Conservation (phyloP, 2,113 vertebrate species). For the Bostrychus sinensis region DNA sequence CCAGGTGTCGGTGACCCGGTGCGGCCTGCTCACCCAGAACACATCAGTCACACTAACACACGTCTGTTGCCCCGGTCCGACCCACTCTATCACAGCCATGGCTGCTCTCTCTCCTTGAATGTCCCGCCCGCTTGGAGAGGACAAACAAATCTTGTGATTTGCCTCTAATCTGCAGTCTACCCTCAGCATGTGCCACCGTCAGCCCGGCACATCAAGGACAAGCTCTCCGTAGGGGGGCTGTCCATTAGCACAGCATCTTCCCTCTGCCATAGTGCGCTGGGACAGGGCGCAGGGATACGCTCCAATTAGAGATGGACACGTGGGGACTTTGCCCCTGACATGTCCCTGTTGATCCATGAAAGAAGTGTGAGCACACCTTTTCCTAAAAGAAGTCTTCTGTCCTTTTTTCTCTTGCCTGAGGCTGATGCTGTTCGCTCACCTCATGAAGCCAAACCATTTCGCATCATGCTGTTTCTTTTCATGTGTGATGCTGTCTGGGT, state of each 20-base stretch:
- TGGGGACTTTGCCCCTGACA: constrained; percentile 67
- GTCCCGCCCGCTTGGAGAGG: constrained; percentile 55
- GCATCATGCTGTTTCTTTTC: constrained; percentile 52
- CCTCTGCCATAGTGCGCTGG: constrained; percentile 50
- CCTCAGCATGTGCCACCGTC: constrained; percentile 61
- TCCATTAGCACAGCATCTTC: constrained; percentile 67
- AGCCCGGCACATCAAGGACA: constrained; percentile 68
- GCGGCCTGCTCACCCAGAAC: constrained; percentile 58
- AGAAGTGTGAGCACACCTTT: constrained; percentile 51
- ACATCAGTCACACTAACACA: constrained; percentile 73
- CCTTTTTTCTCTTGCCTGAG: constrained; percentile 34
- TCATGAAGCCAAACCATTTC: constrained; percentile 59
- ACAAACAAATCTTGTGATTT: constrained; percentile 74
- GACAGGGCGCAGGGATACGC: constrained; percentile 58
- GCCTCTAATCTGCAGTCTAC: constrained; percentile 71
- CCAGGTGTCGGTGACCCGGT: constrained; percentile 65
- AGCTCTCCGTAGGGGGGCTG: constrained; percentile 48
- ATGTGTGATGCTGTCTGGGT: constrained; percentile 20
- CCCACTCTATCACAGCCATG: constrained; percentile 66
- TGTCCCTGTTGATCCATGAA: constrained; percentile 57
- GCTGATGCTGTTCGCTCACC: constrained; percentile 54
- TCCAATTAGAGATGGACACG: constrained; percentile 70
- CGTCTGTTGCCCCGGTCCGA: constrained; percentile 58
- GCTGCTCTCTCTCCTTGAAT: constrained; percentile 60
- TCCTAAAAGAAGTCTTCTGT: constrained; percentile 35